Evolutionary conservation across 23 tunicate species (phyloP), one percentile per base, ranked within the genome.

Genomic region (Phallusia fumigata): DNA sequence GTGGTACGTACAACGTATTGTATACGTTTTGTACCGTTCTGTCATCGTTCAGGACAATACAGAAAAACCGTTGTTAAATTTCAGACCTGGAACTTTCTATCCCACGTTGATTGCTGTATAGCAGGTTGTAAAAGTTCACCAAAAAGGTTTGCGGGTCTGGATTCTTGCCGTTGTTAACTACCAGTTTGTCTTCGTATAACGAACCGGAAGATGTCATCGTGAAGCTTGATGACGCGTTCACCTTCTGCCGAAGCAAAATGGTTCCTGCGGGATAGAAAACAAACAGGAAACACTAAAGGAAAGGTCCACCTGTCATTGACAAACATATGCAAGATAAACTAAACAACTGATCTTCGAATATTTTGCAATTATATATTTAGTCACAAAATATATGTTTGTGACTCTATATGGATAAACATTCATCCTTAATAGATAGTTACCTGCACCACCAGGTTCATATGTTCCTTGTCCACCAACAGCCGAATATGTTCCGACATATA

Each of bases 361-460:
- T n/a, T n/a, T n/a, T n/a, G n/a, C n/a, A n/a, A n/a, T n/a, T n/a
- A n/a, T n/a, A n/a, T n/a, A n/a, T n/a, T n/a, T n/a, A n/a, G n/a
- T n/a, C n/a, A n/a, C n/a, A n/a, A n/a, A n/a, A n/a, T n/a, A n/a
- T n/a, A n/a, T n/a, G n/a, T n/a, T n/a, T n/a, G n/a, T n/a, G n/a
- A n/a, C n/a, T n/a, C n/a, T n/a, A n/a, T n/a, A n/a, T 26, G 32
- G 12, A 6, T 65, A 5, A 30, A 65, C 11, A 5, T 28, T 65
- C 11, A 11, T 2, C 10, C 10, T 10, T 40, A 65, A 65, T 35
- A 11, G 24, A 19, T 24, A 18, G 10, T 79, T 79, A 80, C 83
- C 83, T 31, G 83, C 83, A n/a, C 83, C 83, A 53, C 83, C 83
- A 80, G 65, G 30, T 22, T 80, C 83, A 2, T 31, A 80, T 0